Evolutionary conservation across 2,888 invertebrate species (phyloP), one percentile per base, ranked within the genome.

Genomic region (Escarpia spicata): DNA sequence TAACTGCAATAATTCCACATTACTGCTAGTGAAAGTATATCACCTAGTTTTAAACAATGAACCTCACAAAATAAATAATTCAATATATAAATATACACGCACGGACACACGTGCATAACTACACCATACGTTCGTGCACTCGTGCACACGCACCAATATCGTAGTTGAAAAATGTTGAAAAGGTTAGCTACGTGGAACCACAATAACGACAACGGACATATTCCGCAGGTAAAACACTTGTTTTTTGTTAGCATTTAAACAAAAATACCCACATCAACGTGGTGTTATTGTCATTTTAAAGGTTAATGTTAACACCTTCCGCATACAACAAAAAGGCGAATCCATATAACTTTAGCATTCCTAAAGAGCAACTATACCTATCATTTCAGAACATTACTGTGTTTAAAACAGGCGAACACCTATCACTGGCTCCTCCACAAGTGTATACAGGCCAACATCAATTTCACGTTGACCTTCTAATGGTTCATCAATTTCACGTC

Each of bases 381-480:
- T 26, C 75, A 75, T 0, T 26, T 15, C 75, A 75, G 75, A 19
- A 15, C 19, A 75, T 75, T 75, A n/a, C 19, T n/a, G 26, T 75
- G 75, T 75, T 75, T 75, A 19, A 75, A 75, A 26, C 26, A 15
- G 75, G 6, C n/a, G 26, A 15, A 75, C 75, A 75, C 75, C 26
- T 26, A 19, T 75, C 19, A 26, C 75, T n/a, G 6, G 75, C 75
- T n/a, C 15, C 12, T 15, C 52, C 52, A 3, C 15, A 52, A 15
- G n/a, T 75, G 19, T 75, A 6, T 26, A 1, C 19, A 75, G 75
- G 19, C 1, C 75, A 75, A 75, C 75, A 75, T 75, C 75, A 75
- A 75, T 75, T 75, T 75, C 75, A 75, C 75, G 75, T 75, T 75
- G 19, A 75, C 75, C 75, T 75, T n/a, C 75, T 75, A 75, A 75